Evolutionary conservation across 2,888 invertebrate species (phyloP), one percentile per base, ranked within the genome.

Genomic region (Eustalomyia histrio): DNA sequence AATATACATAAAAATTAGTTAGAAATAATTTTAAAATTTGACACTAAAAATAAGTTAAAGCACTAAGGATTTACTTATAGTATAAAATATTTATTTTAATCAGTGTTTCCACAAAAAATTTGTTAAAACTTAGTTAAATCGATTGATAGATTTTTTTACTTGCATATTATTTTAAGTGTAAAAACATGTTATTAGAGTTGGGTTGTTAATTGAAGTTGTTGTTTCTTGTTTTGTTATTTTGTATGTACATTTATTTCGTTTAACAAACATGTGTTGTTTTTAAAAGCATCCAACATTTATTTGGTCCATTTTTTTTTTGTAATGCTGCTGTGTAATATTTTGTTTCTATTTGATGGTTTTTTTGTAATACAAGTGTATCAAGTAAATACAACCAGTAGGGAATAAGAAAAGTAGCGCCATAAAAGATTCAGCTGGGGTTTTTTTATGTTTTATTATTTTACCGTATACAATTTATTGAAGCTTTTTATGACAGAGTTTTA

Each of bases 191-290:
- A n/a, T 24, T 55, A 35, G 8, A 65, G 67, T 61, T 72, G 76
- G 71, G 52, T 64, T 58, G 52, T 76, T 76, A 76, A 76, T 71
- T 71, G 76, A 71, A 78, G 47, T 52, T 53, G 29, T 60, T 67
- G n/a, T 50, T 57, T 71, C 5, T 52, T 35, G 39, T 8, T 43
- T 33, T 53, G 39, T 8, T 43, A 18, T 53, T 68, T 61, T 64
- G 63, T 18, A 50, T 39, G 47, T 64, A 47, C 50, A 67, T 69
- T 76, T 76, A 18, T 64, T 29, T 39, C 53, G 60, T 35, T 72
- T 53, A 65, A 65, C 47, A 53, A 65, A 78, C 60, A 67, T 72
- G 72, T 71, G 72, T 43, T 60, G 7, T 39, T 47, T 43, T 55
- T 72, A 24, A 50, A 55, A 72, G 58, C 53, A 67, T 33, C n/a